Percentiles rank a stretch among this genome's conserved stretches.
Conservation (phyloP, 2,113 vertebrate species). For the Opisthocomus hoazin region DNA sequence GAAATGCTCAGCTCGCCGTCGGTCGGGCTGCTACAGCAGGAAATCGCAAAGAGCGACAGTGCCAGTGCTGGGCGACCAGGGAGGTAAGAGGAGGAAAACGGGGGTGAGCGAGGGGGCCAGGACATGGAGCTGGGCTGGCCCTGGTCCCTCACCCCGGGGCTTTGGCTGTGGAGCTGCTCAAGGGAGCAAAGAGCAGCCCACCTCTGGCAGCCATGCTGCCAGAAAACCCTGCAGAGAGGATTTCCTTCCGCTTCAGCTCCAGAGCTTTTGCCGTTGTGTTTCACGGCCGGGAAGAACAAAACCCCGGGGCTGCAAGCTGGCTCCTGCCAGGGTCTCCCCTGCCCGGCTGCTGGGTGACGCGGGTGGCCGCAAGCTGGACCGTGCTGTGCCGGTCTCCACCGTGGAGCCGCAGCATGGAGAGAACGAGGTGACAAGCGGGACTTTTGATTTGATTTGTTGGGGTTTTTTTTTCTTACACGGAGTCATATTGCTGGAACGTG, state of each 20-base stretch:
- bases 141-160: neutral
- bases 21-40: neutral
- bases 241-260: neutral
- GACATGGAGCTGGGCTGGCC: neutral
- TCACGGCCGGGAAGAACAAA: neutral
- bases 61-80: neutral
- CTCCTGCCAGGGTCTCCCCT: neutral
- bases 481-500: neutral
- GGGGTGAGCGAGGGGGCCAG: neutral
- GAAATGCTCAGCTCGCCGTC: neutral
- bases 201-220: fast-evolving
- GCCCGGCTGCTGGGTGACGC: fast-evolving
- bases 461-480: fast-evolving
- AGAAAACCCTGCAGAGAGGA: neutral
- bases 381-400: fast-evolving
- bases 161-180: neutral
- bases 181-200: neutral
- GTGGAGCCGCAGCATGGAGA: fast-evolving
- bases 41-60: neutral
- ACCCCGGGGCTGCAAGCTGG: neutral
- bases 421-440: neutral
- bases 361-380: fast-evolving
- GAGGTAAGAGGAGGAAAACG: neutral
- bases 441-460: neutral
- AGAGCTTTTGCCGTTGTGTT: neutral